These are phyloP conservation scores for Clivina fossor DNA, from an alignment of 2,888 invertebrate genomes.

Conservation along the genomic window DNA sequence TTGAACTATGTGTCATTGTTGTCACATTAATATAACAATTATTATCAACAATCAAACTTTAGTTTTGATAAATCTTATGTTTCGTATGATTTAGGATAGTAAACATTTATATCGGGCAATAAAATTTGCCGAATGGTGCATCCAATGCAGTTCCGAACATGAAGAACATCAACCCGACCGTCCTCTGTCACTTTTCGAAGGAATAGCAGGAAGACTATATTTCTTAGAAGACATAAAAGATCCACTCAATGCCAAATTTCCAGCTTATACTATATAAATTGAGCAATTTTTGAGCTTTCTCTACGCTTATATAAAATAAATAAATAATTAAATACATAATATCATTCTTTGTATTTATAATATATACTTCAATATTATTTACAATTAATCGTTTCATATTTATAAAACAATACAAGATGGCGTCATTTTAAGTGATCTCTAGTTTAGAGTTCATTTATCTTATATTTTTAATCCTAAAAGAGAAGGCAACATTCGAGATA, in stretches of 20 bases:
- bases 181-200: slow-evolving; percentile 84
- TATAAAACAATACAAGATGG: slow-evolving; percentile 29
- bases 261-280: slow-evolving; percentile 59
- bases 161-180: slow-evolving; percentile 74
- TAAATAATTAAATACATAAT: slow-evolving; percentile 23
- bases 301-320: background rate
- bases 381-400: slow-evolving; percentile 16
- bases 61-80: background rate
- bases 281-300: background rate
- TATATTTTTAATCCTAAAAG: slow-evolving; percentile 18
- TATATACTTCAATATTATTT: slow-evolving; percentile 20
- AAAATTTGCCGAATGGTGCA: slow-evolving; percentile 81
- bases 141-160: slow-evolving; percentile 67
- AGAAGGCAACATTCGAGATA: slow-evolving; percentile 25
- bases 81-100: slow-evolving; percentile 59
- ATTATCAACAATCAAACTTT: no score
- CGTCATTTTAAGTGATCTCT: slow-evolving; percentile 18
- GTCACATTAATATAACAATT: no score
- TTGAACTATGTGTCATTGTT: no score
- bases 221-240: slow-evolving; percentile 69
- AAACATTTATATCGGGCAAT: slow-evolving; percentile 74
- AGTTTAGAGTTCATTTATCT: no score
- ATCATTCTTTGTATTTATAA: slow-evolving; percentile 29
- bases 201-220: slow-evolving; percentile 75
- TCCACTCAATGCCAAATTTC: slow-evolving; percentile 70